Evolutionary conservation across 2,113 vertebrate species (phyloP).

Genomic region (Mellivora capensis): DNA sequence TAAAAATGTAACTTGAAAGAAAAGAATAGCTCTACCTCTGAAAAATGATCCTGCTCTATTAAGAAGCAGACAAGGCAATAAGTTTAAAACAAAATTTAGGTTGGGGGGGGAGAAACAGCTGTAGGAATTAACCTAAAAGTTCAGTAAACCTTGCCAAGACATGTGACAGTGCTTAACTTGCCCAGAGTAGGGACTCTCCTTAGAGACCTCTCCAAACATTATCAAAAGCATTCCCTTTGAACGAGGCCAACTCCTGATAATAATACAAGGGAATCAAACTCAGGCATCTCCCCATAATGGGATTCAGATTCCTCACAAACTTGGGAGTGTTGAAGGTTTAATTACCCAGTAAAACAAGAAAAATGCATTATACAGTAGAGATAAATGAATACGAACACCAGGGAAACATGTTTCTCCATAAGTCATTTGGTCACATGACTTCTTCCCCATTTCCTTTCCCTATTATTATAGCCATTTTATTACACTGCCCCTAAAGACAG

Average conservation of each 20-base stretch:
- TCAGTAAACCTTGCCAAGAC: slow-evolving; percentile 68
- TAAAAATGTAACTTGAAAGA: slow-evolving; percentile 75
- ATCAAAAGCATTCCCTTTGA: slow-evolving; percentile 73
- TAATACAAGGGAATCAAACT: slow-evolving; percentile 66
- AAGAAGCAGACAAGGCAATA: slow-evolving; percentile 74
- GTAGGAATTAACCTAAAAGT: slow-evolving; percentile 71
- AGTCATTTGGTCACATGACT: slow-evolving; percentile 72
- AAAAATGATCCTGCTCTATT: slow-evolving; percentile 70
- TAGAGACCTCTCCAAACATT: slow-evolving; percentile 61
- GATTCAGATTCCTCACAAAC: slow-evolving; percentile 73
- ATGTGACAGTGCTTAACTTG: slow-evolving; percentile 71
- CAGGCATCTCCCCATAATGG: slow-evolving; percentile 69
- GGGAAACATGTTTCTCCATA: slow-evolving; percentile 69
- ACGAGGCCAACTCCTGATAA: slow-evolving; percentile 63
- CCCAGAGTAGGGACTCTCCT: slow-evolving; percentile 54
- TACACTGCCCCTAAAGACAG: slow-evolving; percentile 49
- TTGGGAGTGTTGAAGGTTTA: slow-evolving; percentile 77
- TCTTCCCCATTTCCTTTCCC: slow-evolving; percentile 68
- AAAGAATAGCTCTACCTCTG: slow-evolving; percentile 67
- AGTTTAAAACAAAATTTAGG: slow-evolving; percentile 68
- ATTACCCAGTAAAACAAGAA: slow-evolving; percentile 78
- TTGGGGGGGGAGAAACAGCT: slow-evolving; percentile 64
- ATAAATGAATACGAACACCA: slow-evolving; percentile 70
- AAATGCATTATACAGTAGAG: slow-evolving; percentile 76
- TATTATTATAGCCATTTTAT: slow-evolving; percentile 69